These are phyloP conservation scores for Monoplex corrugatus DNA, from an alignment of 2,888 invertebrate genomes.

Conservation along the genomic window DNA sequence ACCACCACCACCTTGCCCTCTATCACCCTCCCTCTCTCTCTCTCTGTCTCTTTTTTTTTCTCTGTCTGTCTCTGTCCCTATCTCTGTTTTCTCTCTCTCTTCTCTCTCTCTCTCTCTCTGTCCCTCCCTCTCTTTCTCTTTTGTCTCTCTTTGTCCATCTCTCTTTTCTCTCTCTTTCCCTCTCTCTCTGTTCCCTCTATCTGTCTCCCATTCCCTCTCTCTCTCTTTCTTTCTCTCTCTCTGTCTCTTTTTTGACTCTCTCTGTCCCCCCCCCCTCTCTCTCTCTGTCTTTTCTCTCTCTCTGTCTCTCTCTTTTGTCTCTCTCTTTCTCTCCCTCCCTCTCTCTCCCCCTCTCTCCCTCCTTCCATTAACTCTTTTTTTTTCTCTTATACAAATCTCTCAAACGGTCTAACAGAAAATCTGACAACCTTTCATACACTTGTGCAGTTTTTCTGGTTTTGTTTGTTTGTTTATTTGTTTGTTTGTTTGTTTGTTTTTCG, in stretches of 20 bases:
- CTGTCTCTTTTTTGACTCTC: not conserved
- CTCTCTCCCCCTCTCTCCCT: constrained; percentile 25
- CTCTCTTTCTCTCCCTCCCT: not conserved
- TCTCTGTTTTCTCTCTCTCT: not conserved
- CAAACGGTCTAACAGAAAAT: too few species aligned
- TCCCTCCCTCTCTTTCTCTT: not conserved
- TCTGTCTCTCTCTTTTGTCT: not conserved
- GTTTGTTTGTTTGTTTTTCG: too few species aligned
- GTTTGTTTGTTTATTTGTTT: too few species aligned
- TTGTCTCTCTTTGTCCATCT: not conserved
- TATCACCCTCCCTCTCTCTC: too few species aligned
- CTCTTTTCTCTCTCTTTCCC: not conserved
- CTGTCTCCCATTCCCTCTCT: not conserved
- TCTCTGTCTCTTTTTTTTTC: not conserved
- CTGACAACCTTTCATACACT: not conserved
- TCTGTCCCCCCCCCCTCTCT: not conserved
- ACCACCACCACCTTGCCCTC: too few species aligned
- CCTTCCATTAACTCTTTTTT: constrained; percentile 34
- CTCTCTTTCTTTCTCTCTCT: not conserved
- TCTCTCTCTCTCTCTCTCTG: not conserved
- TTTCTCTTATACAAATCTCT: not conserved
- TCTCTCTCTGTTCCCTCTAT: not conserved
- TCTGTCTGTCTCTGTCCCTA: not conserved
- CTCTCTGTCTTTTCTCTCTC: not conserved
- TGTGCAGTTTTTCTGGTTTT: too few species aligned